Evolutionary conservation across 2,888 invertebrate genomes (phyloP).

Genomic region (Aporophyla lueneburgensis): DNA sequence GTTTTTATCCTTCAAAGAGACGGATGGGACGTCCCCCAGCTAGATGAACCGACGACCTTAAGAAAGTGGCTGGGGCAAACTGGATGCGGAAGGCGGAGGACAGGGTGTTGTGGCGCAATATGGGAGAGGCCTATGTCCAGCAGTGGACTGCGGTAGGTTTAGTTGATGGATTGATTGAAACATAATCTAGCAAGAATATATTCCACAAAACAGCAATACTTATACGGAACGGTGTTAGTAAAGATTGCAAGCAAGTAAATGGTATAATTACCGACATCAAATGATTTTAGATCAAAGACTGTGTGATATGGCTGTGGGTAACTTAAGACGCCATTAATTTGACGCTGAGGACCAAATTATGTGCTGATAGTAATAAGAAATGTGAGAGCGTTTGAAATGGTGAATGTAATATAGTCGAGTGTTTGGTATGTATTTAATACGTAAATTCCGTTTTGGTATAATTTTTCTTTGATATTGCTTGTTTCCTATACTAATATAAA

Average conservation of each 20-base stretch:
- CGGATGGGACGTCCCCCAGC: too few relatives aligned
- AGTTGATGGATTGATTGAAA: too few relatives aligned
- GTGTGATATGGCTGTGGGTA: conserved; percentile 22
- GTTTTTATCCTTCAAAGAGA: too few relatives aligned
- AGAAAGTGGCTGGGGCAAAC: too few relatives aligned
- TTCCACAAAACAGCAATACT: neutral
- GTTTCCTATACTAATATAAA: neutral
- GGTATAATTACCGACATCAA: conserved; percentile 48
- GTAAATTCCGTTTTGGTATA: too few relatives aligned
- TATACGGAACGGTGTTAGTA: neutral
- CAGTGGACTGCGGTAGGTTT: too few relatives aligned
- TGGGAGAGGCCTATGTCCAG: too few relatives aligned
- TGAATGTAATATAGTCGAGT: conserved; percentile 26
- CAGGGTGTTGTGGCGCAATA: too few relatives aligned
- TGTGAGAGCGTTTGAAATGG: conserved; percentile 35
- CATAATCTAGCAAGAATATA: too few relatives aligned
- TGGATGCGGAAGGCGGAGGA: too few relatives aligned
- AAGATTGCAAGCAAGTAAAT: conserved; percentile 31
- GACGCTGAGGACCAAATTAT: conserved; percentile 43
- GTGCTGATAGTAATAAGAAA: conserved; percentile 41
- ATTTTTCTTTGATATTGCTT: neutral
- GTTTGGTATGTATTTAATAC: neutral
- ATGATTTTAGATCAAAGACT: conserved; percentile 47
- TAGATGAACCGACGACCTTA: too few relatives aligned
- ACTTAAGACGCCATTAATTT: conserved; percentile 41